phyloP scores from a whole-genome alignment of 2,888 invertebrate species.

The Rosalia funebris region DNA sequence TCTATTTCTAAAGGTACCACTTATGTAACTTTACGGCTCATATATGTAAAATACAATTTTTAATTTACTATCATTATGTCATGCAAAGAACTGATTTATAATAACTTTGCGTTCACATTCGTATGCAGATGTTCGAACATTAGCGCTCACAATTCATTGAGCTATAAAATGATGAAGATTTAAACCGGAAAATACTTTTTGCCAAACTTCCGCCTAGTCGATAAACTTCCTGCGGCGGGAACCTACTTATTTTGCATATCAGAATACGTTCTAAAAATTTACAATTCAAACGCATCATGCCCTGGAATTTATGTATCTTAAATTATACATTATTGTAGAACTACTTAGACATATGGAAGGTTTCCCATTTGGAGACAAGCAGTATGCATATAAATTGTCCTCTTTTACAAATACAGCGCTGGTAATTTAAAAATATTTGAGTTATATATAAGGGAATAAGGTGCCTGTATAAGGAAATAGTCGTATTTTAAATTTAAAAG shows the following conservation, averaged over 20 bases:
- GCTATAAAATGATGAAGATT: constrained; percentile 58
- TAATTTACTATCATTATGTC: no score
- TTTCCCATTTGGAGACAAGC: constrained; percentile 32
- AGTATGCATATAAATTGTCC: constrained; percentile 23
- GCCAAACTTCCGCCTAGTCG: constrained; percentile 52
- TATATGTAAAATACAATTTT: no score
- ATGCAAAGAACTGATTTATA: no score
- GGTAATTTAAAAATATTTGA: no score
- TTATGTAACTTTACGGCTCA: no score
- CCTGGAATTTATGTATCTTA: constrained; percentile 41
- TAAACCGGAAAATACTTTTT: constrained; percentile 59
- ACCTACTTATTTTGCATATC: constrained; percentile 58
- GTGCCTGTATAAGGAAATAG: no score
- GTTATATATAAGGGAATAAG: no score
- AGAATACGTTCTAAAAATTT: constrained; percentile 55
- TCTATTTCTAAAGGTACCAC: no score
- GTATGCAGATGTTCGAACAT: constrained; percentile 19
- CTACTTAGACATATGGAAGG: constrained; percentile 38
- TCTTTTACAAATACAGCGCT: constrained; percentile 8
- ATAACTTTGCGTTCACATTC: constrained; percentile 7
- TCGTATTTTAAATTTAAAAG: no score
- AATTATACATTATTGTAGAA: constrained; percentile 39
- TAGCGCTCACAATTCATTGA: constrained; percentile 46
- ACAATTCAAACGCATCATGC: constrained; percentile 53
- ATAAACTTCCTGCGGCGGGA: constrained; percentile 56